Evolutionary conservation across 2,888 invertebrate species (phyloP).

Genomic region (Phania funesta): DNA sequence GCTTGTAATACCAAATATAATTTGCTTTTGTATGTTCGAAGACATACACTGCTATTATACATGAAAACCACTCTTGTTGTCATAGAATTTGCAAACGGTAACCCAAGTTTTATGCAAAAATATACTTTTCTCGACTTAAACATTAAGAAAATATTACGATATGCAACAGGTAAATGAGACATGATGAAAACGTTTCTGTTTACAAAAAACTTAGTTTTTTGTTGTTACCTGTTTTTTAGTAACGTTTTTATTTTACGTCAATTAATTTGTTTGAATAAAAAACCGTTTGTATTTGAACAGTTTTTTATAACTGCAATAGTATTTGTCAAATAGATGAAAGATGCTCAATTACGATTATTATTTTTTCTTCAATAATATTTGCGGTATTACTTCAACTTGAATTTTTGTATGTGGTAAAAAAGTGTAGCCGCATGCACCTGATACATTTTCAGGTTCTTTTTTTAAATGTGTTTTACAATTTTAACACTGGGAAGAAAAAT

Average conservation of each 20-base stretch:
- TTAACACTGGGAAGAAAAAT: not conserved
- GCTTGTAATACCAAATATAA: too few species aligned
- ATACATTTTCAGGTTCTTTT: not conserved
- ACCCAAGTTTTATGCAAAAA: too few species aligned
- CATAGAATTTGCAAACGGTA: too few species aligned
- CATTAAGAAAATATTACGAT: too few species aligned
- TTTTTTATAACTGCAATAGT: not conserved
- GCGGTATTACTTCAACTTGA: slow-evolving; percentile 5
- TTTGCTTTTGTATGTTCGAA: too few species aligned
- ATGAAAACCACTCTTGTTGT: too few species aligned
- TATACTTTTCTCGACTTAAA: too few species aligned
- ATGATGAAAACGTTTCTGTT: not conserved
- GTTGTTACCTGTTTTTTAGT: not conserved
- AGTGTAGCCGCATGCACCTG: not conserved
- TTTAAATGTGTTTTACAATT: not conserved
- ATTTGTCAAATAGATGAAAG: not conserved
- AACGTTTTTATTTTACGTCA: not conserved
- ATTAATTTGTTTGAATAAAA: slow-evolving; percentile 1
- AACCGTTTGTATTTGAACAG: slow-evolving; percentile 8
- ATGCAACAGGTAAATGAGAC: too few species aligned
- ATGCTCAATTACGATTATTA: not conserved
- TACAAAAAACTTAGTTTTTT: not conserved
- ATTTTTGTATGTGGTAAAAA: not conserved
- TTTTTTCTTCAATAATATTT: not conserved
- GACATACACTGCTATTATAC: too few species aligned